phyloP scores from a whole-genome alignment of 35 echinoderm and acorn worm genomes.

The Acanthaster planci region DNA sequence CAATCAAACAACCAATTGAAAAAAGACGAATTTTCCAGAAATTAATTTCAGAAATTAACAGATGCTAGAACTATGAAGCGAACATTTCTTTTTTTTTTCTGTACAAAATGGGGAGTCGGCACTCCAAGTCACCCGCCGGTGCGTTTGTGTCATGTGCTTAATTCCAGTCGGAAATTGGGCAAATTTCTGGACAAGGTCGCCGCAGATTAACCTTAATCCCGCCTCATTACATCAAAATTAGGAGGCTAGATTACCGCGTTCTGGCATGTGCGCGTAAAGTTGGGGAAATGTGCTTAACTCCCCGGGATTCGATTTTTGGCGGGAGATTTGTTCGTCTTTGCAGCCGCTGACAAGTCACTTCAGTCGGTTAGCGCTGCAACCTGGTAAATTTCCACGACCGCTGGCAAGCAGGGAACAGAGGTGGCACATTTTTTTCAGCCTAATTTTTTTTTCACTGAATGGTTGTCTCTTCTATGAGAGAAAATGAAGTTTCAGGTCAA shows the following conservation, averaged over 20 bases:
- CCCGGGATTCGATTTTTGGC: neutral
- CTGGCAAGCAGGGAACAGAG: too few species aligned
- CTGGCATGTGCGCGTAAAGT: constrained; percentile 12
- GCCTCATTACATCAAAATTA: constrained; percentile 26
- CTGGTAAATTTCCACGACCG: too few species aligned
- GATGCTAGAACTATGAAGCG: too few species aligned
- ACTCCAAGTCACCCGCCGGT: neutral
- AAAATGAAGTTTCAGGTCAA: too few species aligned
- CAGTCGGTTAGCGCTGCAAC: neutral
- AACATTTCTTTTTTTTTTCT: too few species aligned
- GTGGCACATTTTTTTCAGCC: too few species aligned
- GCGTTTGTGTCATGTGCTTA: constrained; percentile 16
- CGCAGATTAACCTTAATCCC: constrained; percentile 15
- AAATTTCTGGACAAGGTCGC: constrained; percentile 23
- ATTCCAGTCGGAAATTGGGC: neutral
- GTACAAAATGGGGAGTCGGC: too few species aligned
- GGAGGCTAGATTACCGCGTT: constrained; percentile 24
- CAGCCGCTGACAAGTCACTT: neutral
- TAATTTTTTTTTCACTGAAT: too few species aligned
- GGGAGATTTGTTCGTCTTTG: neutral
- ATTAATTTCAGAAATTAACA: too few species aligned
- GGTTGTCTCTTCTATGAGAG: too few species aligned
- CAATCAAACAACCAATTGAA: too few species aligned
- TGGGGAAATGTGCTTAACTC: constrained; percentile 3
- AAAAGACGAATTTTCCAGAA: too few species aligned